Evolutionary conservation across 2,797 vertebrate species (phyloP).

Genomic region (Pogonophryne albipinna): DNA sequence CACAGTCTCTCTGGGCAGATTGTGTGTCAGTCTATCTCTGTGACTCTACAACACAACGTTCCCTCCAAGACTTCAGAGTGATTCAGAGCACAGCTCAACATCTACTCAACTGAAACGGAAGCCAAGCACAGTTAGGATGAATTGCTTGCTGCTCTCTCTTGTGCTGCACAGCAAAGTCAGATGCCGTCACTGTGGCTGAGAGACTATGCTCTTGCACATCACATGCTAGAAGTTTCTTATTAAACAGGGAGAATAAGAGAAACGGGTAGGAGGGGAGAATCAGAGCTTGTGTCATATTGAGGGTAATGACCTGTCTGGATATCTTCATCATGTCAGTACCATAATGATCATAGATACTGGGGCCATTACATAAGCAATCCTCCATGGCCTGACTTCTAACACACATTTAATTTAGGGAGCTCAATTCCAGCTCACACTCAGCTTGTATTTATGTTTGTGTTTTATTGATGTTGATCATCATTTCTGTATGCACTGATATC

Average conservation of each 20-base stretch:
- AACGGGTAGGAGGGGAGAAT: conserved; percentile 45
- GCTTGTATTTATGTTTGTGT: conserved; percentile 38
- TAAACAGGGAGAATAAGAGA: conserved; percentile 61
- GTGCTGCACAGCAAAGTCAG: conserved; percentile 67
- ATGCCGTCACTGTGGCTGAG: conserved; percentile 54
- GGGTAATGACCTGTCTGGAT: conserved; percentile 80
- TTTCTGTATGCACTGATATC: conserved; percentile 18
- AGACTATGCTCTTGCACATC: conserved; percentile 65
- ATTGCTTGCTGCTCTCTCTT: conserved; percentile 74
- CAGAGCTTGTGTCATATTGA: conserved; percentile 68
- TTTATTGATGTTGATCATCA: conserved; percentile 28
- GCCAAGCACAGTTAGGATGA: conserved; percentile 74
- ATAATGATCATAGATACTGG: conserved; percentile 70
- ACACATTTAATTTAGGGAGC: conserved; percentile 51
- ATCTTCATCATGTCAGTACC: conserved; percentile 74
- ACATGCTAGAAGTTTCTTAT: conserved; percentile 68
- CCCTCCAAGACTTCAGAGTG: conserved; percentile 68
- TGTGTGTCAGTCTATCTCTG: conserved; percentile 70
- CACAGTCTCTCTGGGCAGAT: conserved; percentile 69
- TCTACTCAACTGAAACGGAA: conserved; percentile 72
- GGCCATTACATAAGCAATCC: conserved; percentile 58
- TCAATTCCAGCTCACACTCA: conserved; percentile 23
- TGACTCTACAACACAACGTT: conserved; percentile 69
- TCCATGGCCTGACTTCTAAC: conserved; percentile 47
- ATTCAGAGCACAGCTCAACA: conserved; percentile 69